These are phyloP conservation scores for Proctacanthus coquilletti DNA, from an alignment of 1,140 invertebrate species.

Conservation along the genomic window DNA sequence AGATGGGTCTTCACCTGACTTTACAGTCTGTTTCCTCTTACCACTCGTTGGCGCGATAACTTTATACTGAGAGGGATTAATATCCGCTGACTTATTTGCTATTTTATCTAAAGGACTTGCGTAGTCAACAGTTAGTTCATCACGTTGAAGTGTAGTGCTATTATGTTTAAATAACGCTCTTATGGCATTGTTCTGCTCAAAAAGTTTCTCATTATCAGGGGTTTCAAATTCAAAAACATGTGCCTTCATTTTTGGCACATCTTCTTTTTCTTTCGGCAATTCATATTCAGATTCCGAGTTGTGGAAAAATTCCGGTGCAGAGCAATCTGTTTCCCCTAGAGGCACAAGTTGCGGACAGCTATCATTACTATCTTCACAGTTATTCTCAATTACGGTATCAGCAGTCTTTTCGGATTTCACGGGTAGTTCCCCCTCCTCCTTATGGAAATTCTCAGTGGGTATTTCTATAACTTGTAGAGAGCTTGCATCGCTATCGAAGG, in stretches of 20 bases:
- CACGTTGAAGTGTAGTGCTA: too few relatives aligned
- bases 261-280: background rate
- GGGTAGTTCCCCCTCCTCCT: conserved; percentile 1
- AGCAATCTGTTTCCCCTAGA: background rate
- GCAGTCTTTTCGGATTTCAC: conserved; percentile 2
- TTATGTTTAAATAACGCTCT: too few relatives aligned
- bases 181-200: too few relatives aligned
- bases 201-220: conserved; percentile 1
- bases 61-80: too few relatives aligned
- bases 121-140: too few relatives aligned
- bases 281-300: background rate
- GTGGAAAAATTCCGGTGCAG: background rate
- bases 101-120: too few relatives aligned
- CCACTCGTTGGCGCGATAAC: too few relatives aligned
- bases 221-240: too few relatives aligned
- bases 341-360: conserved; percentile 10
- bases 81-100: too few relatives aligned
- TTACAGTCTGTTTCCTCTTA: too few relatives aligned
- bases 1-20: too few relatives aligned
- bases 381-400: background rate
- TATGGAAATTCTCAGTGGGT: background rate
- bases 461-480: conserved; percentile 8
- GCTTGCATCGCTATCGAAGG: conserved; percentile 7
- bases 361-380: conserved; percentile 1
- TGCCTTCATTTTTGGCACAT: background rate